Evolutionary conservation across 2,888 invertebrate genomes (phyloP).

Genomic region (Perdita meconis): DNA sequence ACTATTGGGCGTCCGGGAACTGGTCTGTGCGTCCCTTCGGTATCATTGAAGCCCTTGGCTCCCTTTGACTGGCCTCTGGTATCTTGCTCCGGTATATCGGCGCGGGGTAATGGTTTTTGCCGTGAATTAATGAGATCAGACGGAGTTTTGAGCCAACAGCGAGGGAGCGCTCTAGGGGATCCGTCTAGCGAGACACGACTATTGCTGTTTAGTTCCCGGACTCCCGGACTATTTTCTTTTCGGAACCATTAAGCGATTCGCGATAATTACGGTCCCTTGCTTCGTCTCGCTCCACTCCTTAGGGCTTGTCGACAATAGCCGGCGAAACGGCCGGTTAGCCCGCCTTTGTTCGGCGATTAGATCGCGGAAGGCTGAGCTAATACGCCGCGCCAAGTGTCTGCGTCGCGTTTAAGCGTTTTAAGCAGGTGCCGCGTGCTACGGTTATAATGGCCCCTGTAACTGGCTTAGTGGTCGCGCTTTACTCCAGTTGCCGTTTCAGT

Average conservation of each 20-base stretch:
- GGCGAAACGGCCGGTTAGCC: constrained; percentile 40
- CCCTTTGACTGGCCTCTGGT: constrained; percentile 35
- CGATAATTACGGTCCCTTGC: constrained; percentile 43
- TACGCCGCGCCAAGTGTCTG: constrained; percentile 17
- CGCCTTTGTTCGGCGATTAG: constrained; percentile 52
- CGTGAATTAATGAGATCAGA: constrained; percentile 48
- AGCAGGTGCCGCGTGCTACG: constrained; percentile 8
- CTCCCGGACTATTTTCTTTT: constrained; percentile 44
- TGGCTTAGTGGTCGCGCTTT: neutral
- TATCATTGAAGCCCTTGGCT: constrained; percentile 39
- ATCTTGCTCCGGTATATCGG: constrained; percentile 23
- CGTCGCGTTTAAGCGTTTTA: constrained; percentile 41
- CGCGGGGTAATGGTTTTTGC: constrained; percentile 36
- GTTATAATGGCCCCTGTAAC: neutral
- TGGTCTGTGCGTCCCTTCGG: constrained; percentile 26
- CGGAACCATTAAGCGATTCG: constrained; percentile 41
- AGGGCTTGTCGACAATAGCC: constrained; percentile 44
- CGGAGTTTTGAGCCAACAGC: constrained; percentile 9
- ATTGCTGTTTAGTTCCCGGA: neutral
- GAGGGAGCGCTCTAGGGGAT: neutral
- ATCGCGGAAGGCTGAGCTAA: constrained; percentile 31
- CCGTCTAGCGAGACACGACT: neutral
- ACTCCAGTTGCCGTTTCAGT: neutral
- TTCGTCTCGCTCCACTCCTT: neutral
- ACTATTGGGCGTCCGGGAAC: neutral